Conservation (phyloP, 2,888 invertebrate species). For the Rhagophthalmus giganteus region DNA sequence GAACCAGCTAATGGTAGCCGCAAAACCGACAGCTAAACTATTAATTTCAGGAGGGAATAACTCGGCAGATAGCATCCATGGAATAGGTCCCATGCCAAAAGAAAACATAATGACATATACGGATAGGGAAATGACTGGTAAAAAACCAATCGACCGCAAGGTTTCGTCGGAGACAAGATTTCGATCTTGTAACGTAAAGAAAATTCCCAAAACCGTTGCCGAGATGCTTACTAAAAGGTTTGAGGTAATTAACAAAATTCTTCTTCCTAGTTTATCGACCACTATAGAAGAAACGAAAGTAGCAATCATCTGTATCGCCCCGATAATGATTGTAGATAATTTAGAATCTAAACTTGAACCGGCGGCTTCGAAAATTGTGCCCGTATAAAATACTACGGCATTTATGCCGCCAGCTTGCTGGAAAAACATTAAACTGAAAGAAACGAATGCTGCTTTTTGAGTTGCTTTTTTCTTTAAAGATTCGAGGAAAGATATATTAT, state of each 20-base stretch:
- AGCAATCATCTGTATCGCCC: slow-evolving; percentile 75
- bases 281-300: slow-evolving; percentile 75
- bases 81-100: slow-evolving; percentile 83
- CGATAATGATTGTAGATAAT: slow-evolving; percentile 75
- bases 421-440: slow-evolving; percentile 82
- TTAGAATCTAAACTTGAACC: slow-evolving; percentile 62
- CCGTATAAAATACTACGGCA: slow-evolving; percentile 79
- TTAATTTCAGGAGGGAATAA: slow-evolving; percentile 79
- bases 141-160: slow-evolving; percentile 65
- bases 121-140: slow-evolving; percentile 74
- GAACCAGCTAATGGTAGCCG: slow-evolving; percentile 83
- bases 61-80: slow-evolving; percentile 85
- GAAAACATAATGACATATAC: slow-evolving; percentile 79
- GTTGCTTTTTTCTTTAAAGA: slow-evolving; percentile 65
- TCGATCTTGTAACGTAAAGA: slow-evolving; percentile 60
- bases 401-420: slow-evolving; percentile 87
- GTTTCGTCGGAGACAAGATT: slow-evolving; percentile 48
- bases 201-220: slow-evolving; percentile 69
- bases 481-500: slow-evolving; percentile 59
- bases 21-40: slow-evolving; percentile 74
- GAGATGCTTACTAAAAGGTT: slow-evolving; percentile 71
- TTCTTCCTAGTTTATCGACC: slow-evolving; percentile 80
- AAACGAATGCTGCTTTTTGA: slow-evolving; percentile 67
- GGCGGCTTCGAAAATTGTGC: slow-evolving; percentile 71
- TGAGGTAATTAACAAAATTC: slow-evolving; percentile 73